Conservation (phyloP, 2,888 invertebrate species). For the Torymus aiolomorphi region DNA sequence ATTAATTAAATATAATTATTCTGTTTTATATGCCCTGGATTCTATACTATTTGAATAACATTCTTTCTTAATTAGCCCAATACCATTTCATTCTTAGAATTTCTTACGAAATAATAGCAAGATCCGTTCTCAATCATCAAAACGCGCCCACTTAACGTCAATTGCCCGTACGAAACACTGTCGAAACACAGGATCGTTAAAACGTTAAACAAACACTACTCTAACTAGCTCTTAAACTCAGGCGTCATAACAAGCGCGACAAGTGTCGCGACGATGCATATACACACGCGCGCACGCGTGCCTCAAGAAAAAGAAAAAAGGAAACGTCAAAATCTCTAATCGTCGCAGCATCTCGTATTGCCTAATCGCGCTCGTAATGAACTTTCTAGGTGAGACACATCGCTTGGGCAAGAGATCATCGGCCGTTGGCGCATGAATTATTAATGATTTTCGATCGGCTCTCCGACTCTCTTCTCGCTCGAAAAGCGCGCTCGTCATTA, state of each 20-base stretch:
- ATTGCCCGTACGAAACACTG: neutral
- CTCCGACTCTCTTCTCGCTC: neutral
- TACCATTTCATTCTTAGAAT: too few species aligned
- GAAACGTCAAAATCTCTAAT: slow-evolving; percentile 39
- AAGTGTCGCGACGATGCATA: slow-evolving; percentile 34
- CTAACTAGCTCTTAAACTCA: neutral
- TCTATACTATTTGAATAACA: neutral
- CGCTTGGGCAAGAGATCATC: slow-evolving; percentile 54
- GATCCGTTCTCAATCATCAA: too few species aligned
- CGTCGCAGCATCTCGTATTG: slow-evolving; percentile 34
- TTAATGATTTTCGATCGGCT: slow-evolving; percentile 47
- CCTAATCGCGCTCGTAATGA: slow-evolving; percentile 47
- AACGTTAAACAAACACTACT: neutral
- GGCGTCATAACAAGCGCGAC: neutral
- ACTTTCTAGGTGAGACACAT: slow-evolving; percentile 56
- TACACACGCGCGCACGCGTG: neutral
- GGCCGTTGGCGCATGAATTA: slow-evolving; percentile 49
- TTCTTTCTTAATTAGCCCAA: neutral
- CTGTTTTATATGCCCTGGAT: neutral
- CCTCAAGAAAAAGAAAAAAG: slow-evolving; percentile 19
- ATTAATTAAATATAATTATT: too few species aligned
- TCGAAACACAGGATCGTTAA: slow-evolving; percentile 10
- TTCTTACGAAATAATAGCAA: too few species aligned
- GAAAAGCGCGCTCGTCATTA: slow-evolving; percentile 19
- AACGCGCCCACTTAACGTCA: too few species aligned